These are phyloP conservation scores for Eurystomus gularis DNA, from an alignment of 2,113 vertebrate species.

Conservation along the genomic window DNA sequence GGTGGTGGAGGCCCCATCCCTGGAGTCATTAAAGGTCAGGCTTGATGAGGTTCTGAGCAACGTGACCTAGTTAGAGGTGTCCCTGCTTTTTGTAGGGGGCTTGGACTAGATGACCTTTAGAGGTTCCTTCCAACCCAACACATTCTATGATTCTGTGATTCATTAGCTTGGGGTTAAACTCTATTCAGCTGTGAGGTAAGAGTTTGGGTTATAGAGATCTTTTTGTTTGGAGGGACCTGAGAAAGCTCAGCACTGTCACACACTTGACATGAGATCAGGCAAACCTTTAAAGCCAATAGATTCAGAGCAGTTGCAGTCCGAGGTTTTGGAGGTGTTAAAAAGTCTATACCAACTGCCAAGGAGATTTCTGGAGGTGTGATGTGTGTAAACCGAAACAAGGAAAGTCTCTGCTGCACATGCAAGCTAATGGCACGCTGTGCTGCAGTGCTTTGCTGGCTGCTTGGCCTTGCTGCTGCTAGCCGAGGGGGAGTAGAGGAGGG, in stretches of 20 bases:
- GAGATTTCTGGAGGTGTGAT: neutral
- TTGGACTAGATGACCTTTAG: too few relatives aligned
- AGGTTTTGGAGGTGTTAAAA: neutral
- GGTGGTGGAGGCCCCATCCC: too few relatives aligned
- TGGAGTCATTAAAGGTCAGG: too few relatives aligned
- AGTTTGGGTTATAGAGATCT: neutral
- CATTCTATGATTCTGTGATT: too few relatives aligned
- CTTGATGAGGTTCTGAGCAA: too few relatives aligned
- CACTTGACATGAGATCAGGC: neutral
- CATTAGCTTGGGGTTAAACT: neutral
- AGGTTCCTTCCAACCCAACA: too few relatives aligned
- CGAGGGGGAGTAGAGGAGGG: neutral
- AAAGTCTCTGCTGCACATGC: neutral
- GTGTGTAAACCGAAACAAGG: neutral
- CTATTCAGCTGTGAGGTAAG: neutral
- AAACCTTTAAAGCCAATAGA: neutral
- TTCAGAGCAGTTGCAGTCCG: neutral
- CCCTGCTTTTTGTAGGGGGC: too few relatives aligned
- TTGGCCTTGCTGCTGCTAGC: neutral
- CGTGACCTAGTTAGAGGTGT: too few relatives aligned
- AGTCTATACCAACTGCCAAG: neutral
- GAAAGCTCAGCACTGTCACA: neutral
- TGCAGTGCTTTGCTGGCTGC: neutral
- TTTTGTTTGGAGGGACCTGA: neutral
- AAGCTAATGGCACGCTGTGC: neutral